These are phyloP conservation scores for Hemibagrus wyckioides DNA, from an alignment of 2,113 vertebrate species.

Conservation along the genomic window DNA sequence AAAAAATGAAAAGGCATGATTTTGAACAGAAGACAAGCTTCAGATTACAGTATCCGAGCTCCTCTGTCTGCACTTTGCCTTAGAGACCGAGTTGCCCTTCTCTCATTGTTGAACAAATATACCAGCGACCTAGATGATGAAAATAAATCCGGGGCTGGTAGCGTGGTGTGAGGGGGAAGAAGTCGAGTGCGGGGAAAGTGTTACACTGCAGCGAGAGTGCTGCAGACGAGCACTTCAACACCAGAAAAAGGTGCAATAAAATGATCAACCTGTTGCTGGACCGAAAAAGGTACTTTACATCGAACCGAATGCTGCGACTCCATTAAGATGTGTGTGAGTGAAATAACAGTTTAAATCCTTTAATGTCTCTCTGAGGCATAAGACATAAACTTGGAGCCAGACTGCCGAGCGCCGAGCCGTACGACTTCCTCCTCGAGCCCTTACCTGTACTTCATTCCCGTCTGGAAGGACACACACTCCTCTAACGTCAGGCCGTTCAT, in stretches of 20 bases:
- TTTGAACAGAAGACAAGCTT: not conserved
- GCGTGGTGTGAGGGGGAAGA: constrained; percentile 46
- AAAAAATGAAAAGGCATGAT: not conserved
- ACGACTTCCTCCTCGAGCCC: constrained; percentile 45
- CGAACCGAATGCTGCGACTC: not conserved
- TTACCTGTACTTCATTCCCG: constrained; percentile 99
- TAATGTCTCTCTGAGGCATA: not conserved
- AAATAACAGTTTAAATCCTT: not conserved
- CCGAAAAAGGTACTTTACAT: not conserved
- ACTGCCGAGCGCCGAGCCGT: not conserved
- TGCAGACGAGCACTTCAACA: constrained; percentile 20
- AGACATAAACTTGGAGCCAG: not conserved
- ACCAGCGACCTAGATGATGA: constrained; percentile 73
- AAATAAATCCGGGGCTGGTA: constrained; percentile 70
- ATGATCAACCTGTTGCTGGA: constrained; percentile 11
- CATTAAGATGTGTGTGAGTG: not conserved
- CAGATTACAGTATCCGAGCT: not conserved
- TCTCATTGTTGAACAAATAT: constrained; percentile 66
- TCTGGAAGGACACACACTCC: constrained; percentile 84
- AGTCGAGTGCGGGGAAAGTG: constrained; percentile 58
- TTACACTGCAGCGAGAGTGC: constrained; percentile 27
- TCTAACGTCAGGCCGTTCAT: constrained; percentile 94
- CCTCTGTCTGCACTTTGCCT: constrained; percentile 4
- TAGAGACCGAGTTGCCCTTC: constrained; percentile 65
- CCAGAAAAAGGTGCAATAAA: not conserved